phyloP scores from a whole-genome alignment of 1,140 invertebrate species.

The Tachypleus tridentatus region DNA sequence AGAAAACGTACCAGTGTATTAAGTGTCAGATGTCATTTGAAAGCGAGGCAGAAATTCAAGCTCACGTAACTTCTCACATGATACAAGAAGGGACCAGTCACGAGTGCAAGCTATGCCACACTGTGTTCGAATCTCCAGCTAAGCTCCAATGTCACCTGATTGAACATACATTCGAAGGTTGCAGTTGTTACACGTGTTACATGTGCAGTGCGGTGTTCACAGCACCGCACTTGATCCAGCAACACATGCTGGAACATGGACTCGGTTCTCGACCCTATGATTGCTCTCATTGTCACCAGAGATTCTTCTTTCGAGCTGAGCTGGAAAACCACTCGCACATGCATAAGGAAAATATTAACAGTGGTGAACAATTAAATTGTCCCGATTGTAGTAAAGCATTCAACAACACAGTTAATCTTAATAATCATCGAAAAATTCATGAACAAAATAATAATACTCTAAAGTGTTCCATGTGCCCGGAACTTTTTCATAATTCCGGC shows the following conservation, averaged over 20 bases:
- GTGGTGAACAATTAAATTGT: neutral
- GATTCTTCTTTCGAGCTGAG: conserved; percentile 84
- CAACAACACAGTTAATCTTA: neutral
- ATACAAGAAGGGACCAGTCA: conserved; percentile 41
- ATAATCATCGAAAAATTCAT: conserved; percentile 19
- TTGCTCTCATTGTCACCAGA: conserved; percentile 63
- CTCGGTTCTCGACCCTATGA: conserved; percentile 63
- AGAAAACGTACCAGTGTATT: conserved; percentile 50
- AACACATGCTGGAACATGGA: conserved; percentile 72
- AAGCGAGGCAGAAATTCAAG: conserved; percentile 50
- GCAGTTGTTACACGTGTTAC: conserved; percentile 66
- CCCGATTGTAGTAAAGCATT: neutral
- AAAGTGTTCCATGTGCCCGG: conserved; percentile 30
- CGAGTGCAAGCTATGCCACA: conserved; percentile 61
- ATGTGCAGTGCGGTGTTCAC: conserved; percentile 79
- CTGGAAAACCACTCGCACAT: conserved; percentile 59
- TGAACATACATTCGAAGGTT: conserved; percentile 80
- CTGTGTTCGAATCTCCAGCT: conserved; percentile 52
- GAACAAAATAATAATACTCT: conserved; percentile 21
- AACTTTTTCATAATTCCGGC: conserved; percentile 13
- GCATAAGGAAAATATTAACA: conserved; percentile 5
- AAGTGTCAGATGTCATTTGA: conserved; percentile 56
- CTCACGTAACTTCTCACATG: conserved; percentile 48
- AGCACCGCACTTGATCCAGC: conserved; percentile 58
- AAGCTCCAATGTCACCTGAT: conserved; percentile 82